Evolutionary conservation across 1,140 invertebrate genomes (phyloP), one percentile per base, ranked within the genome.

Genomic region (Ephestia elutella): DNA sequence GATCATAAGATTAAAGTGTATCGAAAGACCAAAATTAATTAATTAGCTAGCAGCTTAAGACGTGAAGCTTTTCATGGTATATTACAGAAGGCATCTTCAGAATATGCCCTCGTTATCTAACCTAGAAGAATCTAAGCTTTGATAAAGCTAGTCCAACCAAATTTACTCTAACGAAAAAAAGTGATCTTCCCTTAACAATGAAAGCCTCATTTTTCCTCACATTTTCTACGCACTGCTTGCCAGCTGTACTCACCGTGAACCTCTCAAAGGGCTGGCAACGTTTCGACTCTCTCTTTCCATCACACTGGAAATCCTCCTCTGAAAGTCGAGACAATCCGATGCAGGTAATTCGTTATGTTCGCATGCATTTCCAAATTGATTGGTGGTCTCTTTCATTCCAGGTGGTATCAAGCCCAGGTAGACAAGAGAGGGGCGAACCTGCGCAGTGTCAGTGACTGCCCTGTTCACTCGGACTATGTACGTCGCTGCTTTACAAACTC

Each of bases 371-470:
- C 81, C 80, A 71, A 70, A 51, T n/a, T n/a, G 66, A 70, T 73
- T 65, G 53, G 48, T 61, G 57, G 35, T 82, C 82, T 78, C 74
- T 38, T 59, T 84, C 70, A 48, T 54, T n/a, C 60, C 73, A n/a
- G 44, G 56, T 57, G 50, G 5, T 13, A 19, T 20, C 18, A 59
- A 10, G n/a, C 11, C 17, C 48, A 13, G 69, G 65, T 60, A 61
- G 68, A 80, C 32, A 70, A n/a, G 75, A 73, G 75, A 77, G 50
- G 58, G 74, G 57, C 50, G 21, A 60, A 75, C 63, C 44, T 73
- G 78, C 78, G 75, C 81, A 86, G 77, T 86, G 82, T 83, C 84
- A 83, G 71, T 86, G 84, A 87, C 84, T 77, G 78, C 64, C 83
- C 81, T 77, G 76, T 62, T 85, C 77, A 83, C 78, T 81, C 61